Evolutionary conservation across 2,888 invertebrate species (phyloP), one percentile per base, ranked within the genome.

Genomic region (Elmis aenea): DNA sequence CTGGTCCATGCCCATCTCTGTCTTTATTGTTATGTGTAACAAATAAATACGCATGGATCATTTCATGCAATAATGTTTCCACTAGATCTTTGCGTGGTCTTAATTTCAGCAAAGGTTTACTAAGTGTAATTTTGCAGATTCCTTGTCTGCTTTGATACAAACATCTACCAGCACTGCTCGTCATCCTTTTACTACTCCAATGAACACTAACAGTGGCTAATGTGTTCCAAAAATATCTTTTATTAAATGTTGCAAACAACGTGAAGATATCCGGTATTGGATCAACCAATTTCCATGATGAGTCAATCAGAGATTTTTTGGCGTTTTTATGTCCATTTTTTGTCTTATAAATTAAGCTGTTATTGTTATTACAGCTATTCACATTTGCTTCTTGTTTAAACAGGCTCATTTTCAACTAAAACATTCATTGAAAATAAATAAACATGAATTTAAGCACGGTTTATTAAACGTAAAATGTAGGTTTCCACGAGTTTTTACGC

Each of bases 31-130:
- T 81, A 46, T 82, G 74, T 1, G 89, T 85, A 0, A 97, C 79
- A 69, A 97, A 99, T 41, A 96, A 76, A 64, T 79, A 96, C 0
- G 96, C 99, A 66, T 99, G 99, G 45, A 99, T 99, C 99, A 99
- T 99, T 71, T 99, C 99, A 69, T 99, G 99, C 71, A 99, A 70
- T 10, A 99, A 70, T 0, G 99, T 99, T 70, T 99, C 93, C 0
- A 99, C 79, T 0, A 99, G 72, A 69, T 99, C 95, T 63, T 91
- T 94, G 21, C 99, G 76, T 0, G 96, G 90, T 14, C 99, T 71
- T 3, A 97, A 71, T 63, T 91, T 92, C 0, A 99, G 72, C 10
- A 99, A 68, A 0, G 97, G 97, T 56, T 85, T 83, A 60, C 95
- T 95, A 1, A 99, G 72, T 1, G 86, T 76, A 42, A 94, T 85